Base-by-base conservation (phyloP, 2,113 vertebrate species). In the Antechinus stuartii region DNA sequence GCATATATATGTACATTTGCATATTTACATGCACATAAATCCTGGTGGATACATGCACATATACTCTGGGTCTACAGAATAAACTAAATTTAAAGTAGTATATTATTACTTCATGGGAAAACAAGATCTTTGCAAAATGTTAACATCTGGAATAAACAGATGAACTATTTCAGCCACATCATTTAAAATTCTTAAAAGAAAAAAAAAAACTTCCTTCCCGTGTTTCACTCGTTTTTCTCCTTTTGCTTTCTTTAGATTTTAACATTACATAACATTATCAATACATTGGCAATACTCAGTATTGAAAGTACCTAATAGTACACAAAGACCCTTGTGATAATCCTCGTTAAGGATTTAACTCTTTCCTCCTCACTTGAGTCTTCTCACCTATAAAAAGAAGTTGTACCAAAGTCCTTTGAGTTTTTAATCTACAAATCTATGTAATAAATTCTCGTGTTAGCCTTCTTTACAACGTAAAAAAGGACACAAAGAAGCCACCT, bases 31-130 rank as follows among this genome's bases (percentile, higher is more conserved):
- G 53, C 76, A 68, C 30, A 76, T 46, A 92, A 54, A 90, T 54
- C 49, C 12, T n/a, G n/a, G 53, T 91, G 27, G 56, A 47, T 91
- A 54, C 26, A 76, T 0, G 0, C 56, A 35, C 46, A 49, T 54
- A 61, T 46, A n/a, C 56, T 46, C 57, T 93, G 35, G 50, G 46
- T 56, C 93, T 91, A 47, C 50, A 96, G 54, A 93, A 26, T 92
- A 49, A 91, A 23, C 94, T 94, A 76, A 84, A 84, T 16, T 47
- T 50, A 91, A 97, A 96, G 91, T 47, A 24, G 54, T 8, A 90
- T 91, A 22, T 93, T 97, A 90, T 96, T 96, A 95, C 50, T 93
- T 96, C 50, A 68, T 42, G 95, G 93, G 55, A 94, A 96, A 92
- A 91, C 23, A 91, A 92, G 89, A 35, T 96, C 90, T 96, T 92